Evolutionary conservation across 1,140 invertebrate species (phyloP).

Genomic region (Drosophila nannoptera): DNA sequence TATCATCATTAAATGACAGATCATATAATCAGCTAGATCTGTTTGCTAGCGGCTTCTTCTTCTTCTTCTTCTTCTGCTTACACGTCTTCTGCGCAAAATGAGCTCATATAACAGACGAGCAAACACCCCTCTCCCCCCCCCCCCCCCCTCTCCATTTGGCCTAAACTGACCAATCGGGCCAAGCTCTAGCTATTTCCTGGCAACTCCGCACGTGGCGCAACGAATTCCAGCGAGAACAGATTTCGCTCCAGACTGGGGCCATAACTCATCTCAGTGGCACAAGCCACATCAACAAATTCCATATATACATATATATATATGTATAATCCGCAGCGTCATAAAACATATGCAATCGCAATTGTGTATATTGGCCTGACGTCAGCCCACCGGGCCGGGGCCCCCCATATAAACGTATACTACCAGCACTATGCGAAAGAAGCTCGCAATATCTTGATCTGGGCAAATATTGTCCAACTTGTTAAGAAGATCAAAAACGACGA

Average conservation of each 20-base stretch:
- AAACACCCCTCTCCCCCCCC: too few species aligned
- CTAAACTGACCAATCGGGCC: background rate
- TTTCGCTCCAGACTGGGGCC: slow-evolving; percentile 31
- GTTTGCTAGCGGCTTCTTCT: background rate
- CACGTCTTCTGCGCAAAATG: too few species aligned
- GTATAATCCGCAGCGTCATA: slow-evolving; percentile 46
- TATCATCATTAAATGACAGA: slow-evolving; percentile 7
- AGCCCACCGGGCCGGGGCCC: slow-evolving; percentile 12
- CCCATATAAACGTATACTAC: slow-evolving; percentile 28
- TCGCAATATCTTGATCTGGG: slow-evolving; percentile 41
- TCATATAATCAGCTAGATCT: slow-evolving; percentile 17
- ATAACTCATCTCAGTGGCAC: slow-evolving; percentile 65
- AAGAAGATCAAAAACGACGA: slow-evolving; percentile 1
- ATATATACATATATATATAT: too few species aligned
- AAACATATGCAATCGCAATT: slow-evolving; percentile 39
- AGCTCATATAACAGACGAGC: too few species aligned
- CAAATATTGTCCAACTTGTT: slow-evolving; percentile 44
- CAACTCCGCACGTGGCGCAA: background rate
- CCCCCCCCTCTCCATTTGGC: background rate
- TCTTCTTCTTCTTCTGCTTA: background rate
- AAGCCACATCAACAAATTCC: slow-evolving; percentile 54
- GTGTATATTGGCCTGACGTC: slow-evolving; percentile 47
- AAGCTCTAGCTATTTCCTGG: slow-evolving; percentile 5
- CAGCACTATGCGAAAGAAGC: slow-evolving; percentile 18
- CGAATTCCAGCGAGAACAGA: too few species aligned